A percentile compares a stretch with the other conserved stretches of the same genome.
phyloP scores from a whole-genome alignment of 2,888 invertebrate species.

The Sisyra terminalis region DNA sequence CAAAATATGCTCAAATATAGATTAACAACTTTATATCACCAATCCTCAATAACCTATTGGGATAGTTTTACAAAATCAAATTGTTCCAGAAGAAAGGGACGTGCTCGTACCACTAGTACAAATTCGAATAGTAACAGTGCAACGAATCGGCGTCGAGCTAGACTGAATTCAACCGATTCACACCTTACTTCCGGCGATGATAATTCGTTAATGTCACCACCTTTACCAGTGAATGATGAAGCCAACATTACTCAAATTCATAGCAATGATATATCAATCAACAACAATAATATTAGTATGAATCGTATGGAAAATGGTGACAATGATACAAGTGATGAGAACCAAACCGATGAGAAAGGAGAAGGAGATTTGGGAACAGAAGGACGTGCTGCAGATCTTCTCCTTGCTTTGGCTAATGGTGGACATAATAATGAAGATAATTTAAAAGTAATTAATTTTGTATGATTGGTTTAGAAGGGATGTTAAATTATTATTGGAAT shows the following conservation, averaged over 20 bases:
- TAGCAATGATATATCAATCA: constrained; percentile 11
- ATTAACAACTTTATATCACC: not conserved
- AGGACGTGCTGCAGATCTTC: constrained; percentile 32
- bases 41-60: not conserved
- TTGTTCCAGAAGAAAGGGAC: constrained; percentile 39
- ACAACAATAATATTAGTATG: constrained; percentile 5
- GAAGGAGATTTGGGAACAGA: constrained; percentile 2
- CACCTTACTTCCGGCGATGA: constrained; percentile 61
- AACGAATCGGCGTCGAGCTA: constrained; percentile 33
- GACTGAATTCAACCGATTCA: constrained; percentile 62
- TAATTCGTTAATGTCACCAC: constrained; percentile 42
- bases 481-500: constrained; percentile 5
- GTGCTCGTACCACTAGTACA: constrained; percentile 43
- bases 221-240: constrained; percentile 17
- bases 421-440: constrained; percentile 12
- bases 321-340: not conserved
- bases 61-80: constrained; percentile 3
- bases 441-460: constrained; percentile 10
- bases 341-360: not conserved
- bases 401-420: constrained; percentile 37
- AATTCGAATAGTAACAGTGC: constrained; percentile 22
- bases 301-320: not conserved
- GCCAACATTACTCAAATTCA: constrained; percentile 15
- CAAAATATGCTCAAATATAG: not conserved
- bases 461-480: too few relatives aligned